Evolutionary conservation across 2,113 vertebrate genomes (phyloP), one percentile per base, ranked within the genome.

Genomic region (Poicephalus gulielmi): DNA sequence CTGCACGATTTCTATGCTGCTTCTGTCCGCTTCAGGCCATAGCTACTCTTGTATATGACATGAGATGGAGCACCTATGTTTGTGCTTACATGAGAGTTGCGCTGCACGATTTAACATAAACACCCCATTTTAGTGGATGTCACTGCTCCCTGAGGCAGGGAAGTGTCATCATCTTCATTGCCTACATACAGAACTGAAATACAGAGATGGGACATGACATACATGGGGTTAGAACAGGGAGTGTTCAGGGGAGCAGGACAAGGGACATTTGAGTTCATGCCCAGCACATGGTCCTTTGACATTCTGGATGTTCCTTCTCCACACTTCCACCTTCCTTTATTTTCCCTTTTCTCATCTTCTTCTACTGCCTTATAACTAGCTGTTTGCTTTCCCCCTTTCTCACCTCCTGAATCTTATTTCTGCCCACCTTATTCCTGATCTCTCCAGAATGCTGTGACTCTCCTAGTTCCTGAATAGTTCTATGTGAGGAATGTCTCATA

Each of bases 161-260:
- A 37, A 47, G 31, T 3, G 8, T 66, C 62, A 46, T 20, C 39
- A 30, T 23, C 83, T 70, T 67, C 62, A 47, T 27, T 46, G 52
- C 37, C 8, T 6, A 44, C 0, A 0, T 2, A 78, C 18, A 20
- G 27, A 90, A 71, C n/a, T 39, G 46, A 27, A 67, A 57, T 27
- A 43, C n/a, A 43, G 53, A 53, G 17, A 30, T 17, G 20, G 27
- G 64, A 64, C 0, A 8, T 52, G 87, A 73, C 46, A 27, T 4
- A 23, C 24, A 7, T 3, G 17, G 23, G 19, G 4, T 47, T 84
- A 55, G 64, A 43, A 39, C 33, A 82, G 9, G 60, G 60, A 69
- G 55, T 14, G 17, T 27, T 70, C 15, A 39, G 6, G 28, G 68
- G 12, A 16, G 31, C 43, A 60, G 41, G 60, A 37, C 35, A 37